phyloP scores from a whole-genome alignment of 92 coral and sea anemone species.

The Micromussa lordhowensis region DNA sequence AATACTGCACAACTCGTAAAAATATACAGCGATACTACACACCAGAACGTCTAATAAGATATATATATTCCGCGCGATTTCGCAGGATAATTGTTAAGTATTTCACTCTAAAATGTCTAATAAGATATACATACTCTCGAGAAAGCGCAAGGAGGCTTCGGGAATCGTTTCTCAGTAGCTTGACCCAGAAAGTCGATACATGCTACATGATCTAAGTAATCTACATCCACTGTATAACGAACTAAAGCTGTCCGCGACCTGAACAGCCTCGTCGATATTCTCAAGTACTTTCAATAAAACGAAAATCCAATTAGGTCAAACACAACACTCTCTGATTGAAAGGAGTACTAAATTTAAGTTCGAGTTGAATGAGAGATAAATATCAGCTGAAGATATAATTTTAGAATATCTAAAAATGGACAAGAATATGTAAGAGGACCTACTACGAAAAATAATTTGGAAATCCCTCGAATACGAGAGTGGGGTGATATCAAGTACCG shows the following conservation, averaged over 20 bases:
- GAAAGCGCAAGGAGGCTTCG: background rate
- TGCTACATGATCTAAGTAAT: background rate
- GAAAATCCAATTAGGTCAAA: constrained; percentile 1
- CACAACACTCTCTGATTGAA: background rate
- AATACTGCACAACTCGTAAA: too few species aligned
- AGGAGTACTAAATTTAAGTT: background rate
- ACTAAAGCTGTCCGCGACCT: background rate
- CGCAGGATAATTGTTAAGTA: too few species aligned
- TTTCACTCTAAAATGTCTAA: background rate
- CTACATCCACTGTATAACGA: background rate
- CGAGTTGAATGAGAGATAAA: background rate
- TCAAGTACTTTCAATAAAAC: background rate
- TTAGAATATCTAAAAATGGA: background rate
- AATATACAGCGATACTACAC: too few species aligned
- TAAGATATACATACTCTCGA: background rate
- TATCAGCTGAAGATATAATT: background rate
- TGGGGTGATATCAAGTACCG: too few species aligned
- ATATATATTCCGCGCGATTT: too few species aligned
- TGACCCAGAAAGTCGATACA: background rate
- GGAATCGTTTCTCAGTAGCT: background rate
- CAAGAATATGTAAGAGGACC: background rate
- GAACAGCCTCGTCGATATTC: background rate
- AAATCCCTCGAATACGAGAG: background rate
- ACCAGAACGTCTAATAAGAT: too few species aligned
- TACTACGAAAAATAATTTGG: background rate